Percentiles rank a stretch among this genome's conserved stretches.
Evolutionary conservation across 2,113 vertebrate genomes (phyloP).

Genomic region (Ivindomyrus marchei): DNA sequence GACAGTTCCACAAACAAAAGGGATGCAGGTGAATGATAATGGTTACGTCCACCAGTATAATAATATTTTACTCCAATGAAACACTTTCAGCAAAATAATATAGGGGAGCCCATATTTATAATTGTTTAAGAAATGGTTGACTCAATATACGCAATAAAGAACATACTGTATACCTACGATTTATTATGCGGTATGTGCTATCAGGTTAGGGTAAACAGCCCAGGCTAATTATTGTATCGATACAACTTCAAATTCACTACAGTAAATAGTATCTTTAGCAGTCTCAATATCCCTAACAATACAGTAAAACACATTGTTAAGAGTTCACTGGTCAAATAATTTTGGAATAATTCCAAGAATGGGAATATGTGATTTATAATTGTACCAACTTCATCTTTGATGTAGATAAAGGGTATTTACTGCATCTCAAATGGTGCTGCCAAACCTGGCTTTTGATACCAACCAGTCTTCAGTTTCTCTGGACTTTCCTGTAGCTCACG

Average conservation of each 20-base stretch:
- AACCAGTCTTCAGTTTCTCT: background rate
- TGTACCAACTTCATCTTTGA: background rate
- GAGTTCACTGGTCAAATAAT: background rate
- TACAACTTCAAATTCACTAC: background rate
- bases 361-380: background rate
- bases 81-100: background rate
- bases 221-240: background rate
- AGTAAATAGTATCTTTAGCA: background rate
- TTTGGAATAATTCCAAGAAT: background rate
- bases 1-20: background rate
- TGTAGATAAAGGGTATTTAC: no score
- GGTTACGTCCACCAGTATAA: background rate
- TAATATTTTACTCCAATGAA: background rate
- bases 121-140: background rate
- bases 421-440: background rate
- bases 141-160: background rate
- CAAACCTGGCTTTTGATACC: conserved; percentile 22
- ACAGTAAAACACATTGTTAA: background rate
- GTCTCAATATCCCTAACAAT: background rate
- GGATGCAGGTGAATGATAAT: background rate
- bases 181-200: background rate
- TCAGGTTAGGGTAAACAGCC: background rate
- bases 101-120: background rate
- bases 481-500: background rate
- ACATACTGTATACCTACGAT: background rate